Evolutionary conservation across 2,797 vertebrate species (phyloP), one percentile per base, ranked within the genome.

Genomic region (Acridotheres tristis): DNA sequence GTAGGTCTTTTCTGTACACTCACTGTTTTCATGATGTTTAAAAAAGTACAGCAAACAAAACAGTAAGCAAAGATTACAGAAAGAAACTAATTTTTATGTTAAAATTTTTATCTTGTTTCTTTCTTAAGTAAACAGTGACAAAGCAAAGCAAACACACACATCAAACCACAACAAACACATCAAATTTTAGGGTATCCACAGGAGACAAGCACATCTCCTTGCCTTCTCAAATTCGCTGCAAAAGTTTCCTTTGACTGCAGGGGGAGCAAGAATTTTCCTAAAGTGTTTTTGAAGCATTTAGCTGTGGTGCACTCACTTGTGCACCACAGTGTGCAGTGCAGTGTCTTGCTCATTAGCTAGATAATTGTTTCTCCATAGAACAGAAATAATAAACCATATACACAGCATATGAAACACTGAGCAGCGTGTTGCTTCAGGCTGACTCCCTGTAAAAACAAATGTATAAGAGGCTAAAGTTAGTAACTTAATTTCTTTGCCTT

Each of bases 261-360:
- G 40, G 84, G 92, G 89, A 94, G 93, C 85, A 95, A 85, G 89
- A 81, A 85, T 92, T 95, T 95, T 87, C 75, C 78, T 54, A 36
- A 87, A 90, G 23, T 54, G 21, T 73, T 87, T 79, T 45, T 65
- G 42, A 87, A 88, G 27, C 47, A 11, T 69, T 76, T 40, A 20
- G 55, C 10, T 34, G 36, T 9, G 18, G 20, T 12, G 42, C 25
- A 14, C 11, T 29, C 30, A 25, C 27, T 61, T 40, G 38, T 40
- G 38, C 38, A 40, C 38, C 38, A 40, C 38, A 40, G 38, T 40
- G 38, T 40, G 38, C 38, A 40, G 32, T 10, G 27, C 61, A 58
- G 16, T 7, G 8, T 8, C 86, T 93, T 61, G 26, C 40, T 88
- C 11, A 2, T 61, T 68, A 85, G 20, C 45, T 66, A 63, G 30